Evolutionary conservation across 2,797 vertebrate species (phyloP), one percentile per base, ranked within the genome.

Genomic region (Cottoperca gobio): DNA sequence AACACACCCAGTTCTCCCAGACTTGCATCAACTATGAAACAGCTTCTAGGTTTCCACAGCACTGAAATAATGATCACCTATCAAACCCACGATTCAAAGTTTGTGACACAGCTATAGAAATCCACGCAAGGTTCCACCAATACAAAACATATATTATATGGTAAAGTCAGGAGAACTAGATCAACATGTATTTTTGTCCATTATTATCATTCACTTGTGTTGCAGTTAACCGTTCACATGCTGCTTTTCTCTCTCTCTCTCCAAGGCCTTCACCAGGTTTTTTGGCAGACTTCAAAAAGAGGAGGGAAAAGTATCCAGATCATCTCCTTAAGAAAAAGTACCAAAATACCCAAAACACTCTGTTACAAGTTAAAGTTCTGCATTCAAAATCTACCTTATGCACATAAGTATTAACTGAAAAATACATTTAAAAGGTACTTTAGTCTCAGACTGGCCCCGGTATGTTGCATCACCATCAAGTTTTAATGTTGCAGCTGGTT

Each of bases 31-130:
- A 43, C 4, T 48, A 43, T 45, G 39, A 69, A 59, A 65, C 40
- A 21, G 49, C 11, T 26, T 42, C 42, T 33, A n/a, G 21, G 26
- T 54, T 45, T 53, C 61, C 33, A 42, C 65, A 50, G 40, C 52
- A 45, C 33, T 49, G 46, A 68, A 59, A 73, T 71, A 80, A 80
- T 42, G 58, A 65, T 49, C 40, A 67, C 48, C 39, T 55, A 70
- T 73, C 54, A 73, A 70, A 73, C 35, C 9, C 24, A 59, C 10
- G 2, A 48, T 73, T 62, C 48, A 39, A 33, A 42, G n/a, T 53
- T 50, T 70, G 4, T 26, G 31, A 59, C 19, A 23, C 10, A 46
- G 8, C 14, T 35, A 24, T 14, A 49, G 43, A 70, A 73, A 70
- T 46, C 12, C 4, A 48, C 8, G 13, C 19, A 52, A 19, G 21